Evolutionary conservation across 1,140 invertebrate species (phyloP).

Genomic region (Cheumatopsyche charites): DNA sequence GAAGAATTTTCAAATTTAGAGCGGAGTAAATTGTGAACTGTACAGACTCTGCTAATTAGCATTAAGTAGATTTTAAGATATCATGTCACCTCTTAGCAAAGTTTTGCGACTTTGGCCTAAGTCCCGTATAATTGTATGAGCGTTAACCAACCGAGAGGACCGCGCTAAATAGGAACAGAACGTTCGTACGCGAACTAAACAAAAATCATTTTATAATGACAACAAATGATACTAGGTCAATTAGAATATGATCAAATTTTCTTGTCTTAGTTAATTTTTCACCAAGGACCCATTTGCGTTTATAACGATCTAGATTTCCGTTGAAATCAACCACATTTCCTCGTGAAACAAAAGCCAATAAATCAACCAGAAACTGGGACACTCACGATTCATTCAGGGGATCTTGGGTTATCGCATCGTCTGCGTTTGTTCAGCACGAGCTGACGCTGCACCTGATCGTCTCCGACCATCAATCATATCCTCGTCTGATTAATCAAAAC

Average conservation of each 20-base stretch:
- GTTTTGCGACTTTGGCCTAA: background rate
- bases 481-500: constrained; percentile 33
- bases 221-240: background rate
- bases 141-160: too few species aligned
- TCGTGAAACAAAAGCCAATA: background rate
- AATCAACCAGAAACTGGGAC: too few species aligned
- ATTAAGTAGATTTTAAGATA: constrained; percentile 18
- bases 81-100: background rate
- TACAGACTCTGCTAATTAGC: background rate
- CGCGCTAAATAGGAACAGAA: too few species aligned
- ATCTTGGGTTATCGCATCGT: constrained; percentile 10
- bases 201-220: background rate
- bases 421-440: constrained; percentile 26
- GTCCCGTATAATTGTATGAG: too few species aligned
- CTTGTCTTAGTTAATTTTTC: too few species aligned
- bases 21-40: background rate
- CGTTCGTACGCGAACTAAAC: too few species aligned
- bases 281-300: too few species aligned
- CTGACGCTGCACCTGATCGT: constrained; percentile 25
- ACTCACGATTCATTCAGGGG: background rate
- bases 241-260: too few species aligned
- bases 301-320: too few species aligned
- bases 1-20: background rate
- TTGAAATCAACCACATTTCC: background rate
- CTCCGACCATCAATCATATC: background rate